phyloP scores from a whole-genome alignment of 2,797 vertebrate genomes.

The Forpus xanthops region DNA sequence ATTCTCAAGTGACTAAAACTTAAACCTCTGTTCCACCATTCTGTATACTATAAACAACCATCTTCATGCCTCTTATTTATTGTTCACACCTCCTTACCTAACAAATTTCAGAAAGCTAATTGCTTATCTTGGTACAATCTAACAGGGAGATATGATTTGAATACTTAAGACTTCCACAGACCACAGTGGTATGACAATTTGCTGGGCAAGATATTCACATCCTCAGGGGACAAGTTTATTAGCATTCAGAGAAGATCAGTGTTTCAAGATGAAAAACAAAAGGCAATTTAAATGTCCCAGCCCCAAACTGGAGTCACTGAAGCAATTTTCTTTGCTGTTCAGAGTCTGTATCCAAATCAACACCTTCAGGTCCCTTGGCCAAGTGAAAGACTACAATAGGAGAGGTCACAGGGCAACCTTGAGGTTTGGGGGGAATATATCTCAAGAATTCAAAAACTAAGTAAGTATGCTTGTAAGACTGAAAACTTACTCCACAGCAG shows the following conservation, averaged over 20 bases:
- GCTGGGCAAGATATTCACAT: not conserved
- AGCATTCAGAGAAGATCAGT: not conserved
- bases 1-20: not conserved
- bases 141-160: not conserved
- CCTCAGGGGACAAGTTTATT: not conserved
- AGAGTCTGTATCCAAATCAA: not conserved
- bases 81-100: not conserved
- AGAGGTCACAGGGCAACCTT: not conserved
- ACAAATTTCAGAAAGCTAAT: not conserved
- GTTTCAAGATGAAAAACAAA: not conserved
- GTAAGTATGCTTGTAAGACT: not conserved
- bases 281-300: not conserved
- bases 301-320: not conserved
- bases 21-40: not conserved
- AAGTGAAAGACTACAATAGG: not conserved
- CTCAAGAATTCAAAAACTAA: not conserved
- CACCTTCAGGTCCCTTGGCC: not conserved
- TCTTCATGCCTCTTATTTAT: not conserved
- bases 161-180: not conserved
- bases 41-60: not conserved
- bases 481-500: not conserved
- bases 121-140: not conserved
- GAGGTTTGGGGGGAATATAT: not conserved
- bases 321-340: not conserved
- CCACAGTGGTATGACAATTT: not conserved